Evolutionary conservation across 2,797 vertebrate genomes (phyloP).

Genomic region (Lophius americanus): DNA sequence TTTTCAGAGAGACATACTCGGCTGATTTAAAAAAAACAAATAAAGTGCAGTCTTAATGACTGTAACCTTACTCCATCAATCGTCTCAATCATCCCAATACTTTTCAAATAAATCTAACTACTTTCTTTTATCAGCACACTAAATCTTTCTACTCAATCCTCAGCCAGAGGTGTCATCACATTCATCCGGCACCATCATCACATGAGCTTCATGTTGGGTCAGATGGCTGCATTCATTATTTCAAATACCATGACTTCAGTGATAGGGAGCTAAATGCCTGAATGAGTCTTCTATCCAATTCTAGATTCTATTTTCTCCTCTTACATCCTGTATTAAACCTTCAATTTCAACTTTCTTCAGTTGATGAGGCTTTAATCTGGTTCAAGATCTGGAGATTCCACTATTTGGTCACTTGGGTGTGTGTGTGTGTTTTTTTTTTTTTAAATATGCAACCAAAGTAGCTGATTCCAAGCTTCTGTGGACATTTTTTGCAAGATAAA

Average conservation of each 20-base stretch:
- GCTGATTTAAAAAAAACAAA: constrained; percentile 22
- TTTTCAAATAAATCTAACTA: not conserved
- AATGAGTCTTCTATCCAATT: not conserved
- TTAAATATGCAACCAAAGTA: no score
- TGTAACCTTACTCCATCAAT: not conserved
- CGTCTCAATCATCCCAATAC: not conserved
- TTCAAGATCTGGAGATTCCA: not conserved
- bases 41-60: constrained; percentile 9
- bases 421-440: no score
- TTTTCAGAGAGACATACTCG: no score
- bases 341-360: not conserved
- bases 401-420: not conserved
- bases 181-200: constrained; percentile 45
- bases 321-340: not conserved
- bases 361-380: not conserved
- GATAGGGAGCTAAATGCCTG: not conserved
- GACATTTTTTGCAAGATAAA: not conserved
- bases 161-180: constrained; percentile 24
- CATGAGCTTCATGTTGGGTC: constrained; percentile 18
- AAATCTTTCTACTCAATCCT: constrained; percentile 38
- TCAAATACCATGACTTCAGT: not conserved
- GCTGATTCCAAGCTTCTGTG: no score
- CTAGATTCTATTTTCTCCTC: not conserved
- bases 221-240: constrained; percentile 5
- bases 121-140: constrained; percentile 11